Percentiles rank a stretch among this genome's conserved stretches.
These are phyloP conservation scores for Poliocrania exsul DNA, from an alignment of 2,797 vertebrate species.

Conservation along the genomic window DNA sequence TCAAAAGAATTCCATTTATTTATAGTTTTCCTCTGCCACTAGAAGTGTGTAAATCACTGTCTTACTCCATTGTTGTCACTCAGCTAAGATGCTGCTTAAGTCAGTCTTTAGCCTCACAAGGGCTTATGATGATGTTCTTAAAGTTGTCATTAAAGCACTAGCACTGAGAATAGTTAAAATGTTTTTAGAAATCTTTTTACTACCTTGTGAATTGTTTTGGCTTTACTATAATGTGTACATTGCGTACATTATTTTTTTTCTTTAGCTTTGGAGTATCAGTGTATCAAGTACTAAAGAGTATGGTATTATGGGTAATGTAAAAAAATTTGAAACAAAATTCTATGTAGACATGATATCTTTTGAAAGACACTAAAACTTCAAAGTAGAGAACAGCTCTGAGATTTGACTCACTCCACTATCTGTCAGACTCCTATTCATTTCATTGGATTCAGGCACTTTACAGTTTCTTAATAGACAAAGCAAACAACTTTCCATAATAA, in stretches of 20 bases:
- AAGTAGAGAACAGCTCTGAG: neutral
- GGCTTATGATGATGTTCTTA: neutral
- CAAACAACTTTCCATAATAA: conserved; percentile 24
- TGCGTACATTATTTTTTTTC: neutral
- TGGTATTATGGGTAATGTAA: neutral
- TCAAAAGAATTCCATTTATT: neutral
- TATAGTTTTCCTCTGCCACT: neutral
- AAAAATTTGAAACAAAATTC: neutral
- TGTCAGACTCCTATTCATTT: neutral
- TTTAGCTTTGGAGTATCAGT: neutral
- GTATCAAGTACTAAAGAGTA: neutral
- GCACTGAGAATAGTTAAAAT: neutral
- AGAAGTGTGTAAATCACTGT: neutral
- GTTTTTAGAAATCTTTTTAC: neutral
- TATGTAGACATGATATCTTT: neutral
- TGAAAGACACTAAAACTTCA: neutral
- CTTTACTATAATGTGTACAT: neutral
- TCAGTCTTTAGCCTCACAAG: neutral
- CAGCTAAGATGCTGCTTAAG: neutral
- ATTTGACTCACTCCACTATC: neutral
- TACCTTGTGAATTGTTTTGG: neutral
- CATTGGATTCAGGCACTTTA: neutral
- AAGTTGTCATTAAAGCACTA: neutral
- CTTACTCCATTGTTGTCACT: neutral
- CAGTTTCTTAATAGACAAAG: conserved; percentile 3